Conservation (phyloP, 2,797 vertebrate species). For the Chromobotia macracanthus region DNA sequence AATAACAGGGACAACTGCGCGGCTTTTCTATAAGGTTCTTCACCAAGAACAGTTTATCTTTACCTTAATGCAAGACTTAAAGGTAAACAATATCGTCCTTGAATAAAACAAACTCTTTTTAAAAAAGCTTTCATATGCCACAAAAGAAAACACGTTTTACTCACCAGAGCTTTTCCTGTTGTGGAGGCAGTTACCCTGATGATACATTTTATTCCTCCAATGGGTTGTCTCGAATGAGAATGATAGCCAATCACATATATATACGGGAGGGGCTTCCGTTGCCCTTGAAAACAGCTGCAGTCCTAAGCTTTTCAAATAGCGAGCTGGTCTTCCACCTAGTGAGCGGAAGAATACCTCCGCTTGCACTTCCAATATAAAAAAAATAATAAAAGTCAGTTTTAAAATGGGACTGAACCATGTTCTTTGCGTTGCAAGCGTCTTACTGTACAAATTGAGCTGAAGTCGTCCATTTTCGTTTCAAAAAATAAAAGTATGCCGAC, state of each 20-base stretch:
- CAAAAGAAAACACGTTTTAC: slow-evolving; percentile 21
- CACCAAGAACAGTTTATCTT: background rate
- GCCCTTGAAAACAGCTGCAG: slow-evolving; percentile 22
- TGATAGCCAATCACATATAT: slow-evolving; percentile 24
- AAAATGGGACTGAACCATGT: no score
- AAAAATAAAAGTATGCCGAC: no score
- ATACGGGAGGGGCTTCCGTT: slow-evolving; percentile 6
- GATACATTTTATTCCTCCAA: background rate
- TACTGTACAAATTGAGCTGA: no score
- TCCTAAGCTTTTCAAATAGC: background rate
- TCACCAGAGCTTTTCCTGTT: slow-evolving; percentile 38
- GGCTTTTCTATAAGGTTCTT: background rate
- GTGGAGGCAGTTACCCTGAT: background rate
- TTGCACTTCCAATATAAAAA: no score
- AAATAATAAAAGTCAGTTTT: no score
- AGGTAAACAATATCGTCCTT: background rate
- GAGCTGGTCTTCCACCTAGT: no score
- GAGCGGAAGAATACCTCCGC: no score
- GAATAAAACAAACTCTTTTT: background rate
- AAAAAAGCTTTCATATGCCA: background rate
- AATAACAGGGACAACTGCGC: background rate
- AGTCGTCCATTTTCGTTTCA: no score
- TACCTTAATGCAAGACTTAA: background rate
- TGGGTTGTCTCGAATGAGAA: background rate
- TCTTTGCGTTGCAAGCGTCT: no score